These are phyloP conservation scores for Magallana angulata DNA, from an alignment of 1,140 invertebrate species.

Conservation along the genomic window DNA sequence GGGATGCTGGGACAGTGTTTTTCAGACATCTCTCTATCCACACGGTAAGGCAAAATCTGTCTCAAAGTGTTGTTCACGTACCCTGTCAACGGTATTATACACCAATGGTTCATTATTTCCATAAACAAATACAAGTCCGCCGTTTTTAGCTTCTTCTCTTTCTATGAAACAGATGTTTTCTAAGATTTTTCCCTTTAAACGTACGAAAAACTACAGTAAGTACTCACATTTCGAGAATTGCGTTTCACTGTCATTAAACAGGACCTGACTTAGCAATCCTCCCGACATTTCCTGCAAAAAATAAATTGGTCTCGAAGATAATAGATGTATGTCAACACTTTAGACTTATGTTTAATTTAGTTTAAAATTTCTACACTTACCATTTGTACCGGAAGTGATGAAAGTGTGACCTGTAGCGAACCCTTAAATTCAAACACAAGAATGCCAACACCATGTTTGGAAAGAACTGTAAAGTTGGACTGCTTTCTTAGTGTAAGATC, in stretches of 20 bases:
- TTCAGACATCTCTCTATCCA: background rate
- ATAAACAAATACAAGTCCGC: no score
- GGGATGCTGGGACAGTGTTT: background rate
- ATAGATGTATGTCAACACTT: background rate
- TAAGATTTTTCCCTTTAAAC: no score
- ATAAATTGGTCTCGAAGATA: background rate
- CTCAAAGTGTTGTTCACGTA: background rate
- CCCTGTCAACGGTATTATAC: background rate
- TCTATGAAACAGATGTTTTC: no score
- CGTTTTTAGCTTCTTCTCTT: no score
- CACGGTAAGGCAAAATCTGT: background rate
- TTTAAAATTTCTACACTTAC: background rate
- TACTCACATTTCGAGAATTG: background rate
- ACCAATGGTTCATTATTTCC: no score
- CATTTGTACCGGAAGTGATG: background rate
- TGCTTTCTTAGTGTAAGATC: conserved; percentile 42
- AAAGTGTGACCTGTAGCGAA: background rate
- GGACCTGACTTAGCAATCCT: background rate
- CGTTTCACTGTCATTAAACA: background rate
- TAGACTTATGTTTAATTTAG: no score
- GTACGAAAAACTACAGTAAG: no score
- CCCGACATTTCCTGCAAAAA: background rate
- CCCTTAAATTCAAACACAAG: conserved; percentile 55
- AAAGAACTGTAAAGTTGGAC: conserved; percentile 70
- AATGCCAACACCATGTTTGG: conserved; percentile 65